Percentiles rank a stretch among this genome's conserved stretches.
These are phyloP conservation scores for Sebastolobus altivelis DNA, from an alignment of 2,797 vertebrate species.

Conservation along the genomic window DNA sequence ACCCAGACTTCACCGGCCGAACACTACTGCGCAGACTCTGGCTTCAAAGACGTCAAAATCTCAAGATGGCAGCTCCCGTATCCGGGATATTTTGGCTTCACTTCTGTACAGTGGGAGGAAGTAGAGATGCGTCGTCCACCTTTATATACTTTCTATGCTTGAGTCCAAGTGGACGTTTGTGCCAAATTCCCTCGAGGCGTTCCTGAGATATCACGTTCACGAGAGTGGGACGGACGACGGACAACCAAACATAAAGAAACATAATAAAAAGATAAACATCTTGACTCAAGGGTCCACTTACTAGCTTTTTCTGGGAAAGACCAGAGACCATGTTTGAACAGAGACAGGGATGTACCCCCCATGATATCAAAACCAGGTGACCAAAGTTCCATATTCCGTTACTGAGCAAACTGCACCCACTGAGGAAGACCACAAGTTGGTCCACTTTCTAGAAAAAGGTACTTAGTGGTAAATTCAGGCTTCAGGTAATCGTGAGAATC, in stretches of 20 bases:
- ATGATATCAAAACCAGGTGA: neutral
- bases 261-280: neutral
- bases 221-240: too few relatives aligned
- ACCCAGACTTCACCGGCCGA: too few relatives aligned
- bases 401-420: neutral
- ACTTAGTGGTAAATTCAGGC: neutral
- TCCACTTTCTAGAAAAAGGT: neutral
- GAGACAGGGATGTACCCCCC: neutral
- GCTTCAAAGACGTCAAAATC: too few relatives aligned
- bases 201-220: too few relatives aligned
- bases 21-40: too few relatives aligned
- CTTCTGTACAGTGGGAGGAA: too few relatives aligned
- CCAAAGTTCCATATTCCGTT: accelerated
- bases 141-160: too few relatives aligned
- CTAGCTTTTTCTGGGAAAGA: neutral
- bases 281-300: neutral
- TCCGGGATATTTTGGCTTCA: too few relatives aligned
- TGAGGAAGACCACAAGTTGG: neutral
- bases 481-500: neutral
- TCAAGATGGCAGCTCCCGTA: accelerated
- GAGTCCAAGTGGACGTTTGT: too few relatives aligned
- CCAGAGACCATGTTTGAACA: neutral
- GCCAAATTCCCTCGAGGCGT: too few relatives aligned
- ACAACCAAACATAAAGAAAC: neutral
- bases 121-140: too few relatives aligned